Base-by-base conservation (phyloP, 2,113 vertebrate species). In the Channa argus region DNA sequence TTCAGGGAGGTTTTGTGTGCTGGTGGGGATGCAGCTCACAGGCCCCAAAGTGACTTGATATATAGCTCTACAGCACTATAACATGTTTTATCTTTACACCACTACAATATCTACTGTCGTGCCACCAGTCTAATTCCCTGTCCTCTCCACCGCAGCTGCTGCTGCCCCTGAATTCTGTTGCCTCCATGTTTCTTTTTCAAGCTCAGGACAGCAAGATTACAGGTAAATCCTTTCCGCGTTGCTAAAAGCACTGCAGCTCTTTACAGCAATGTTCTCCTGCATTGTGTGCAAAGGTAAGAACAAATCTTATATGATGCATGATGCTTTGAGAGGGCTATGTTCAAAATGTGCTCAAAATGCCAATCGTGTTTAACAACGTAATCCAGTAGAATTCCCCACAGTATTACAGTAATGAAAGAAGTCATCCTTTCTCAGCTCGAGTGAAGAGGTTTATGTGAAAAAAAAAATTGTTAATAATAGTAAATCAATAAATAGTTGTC, bases 161-260 rank as follows among this genome's bases (percentile, higher is more conserved):
- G 66, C 69, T 61, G 74, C 71, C 77, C 55, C 45, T 65, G 65
- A 77, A 85, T 81, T 77, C 43, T 79, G 83, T 63, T 36, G 15
- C 62, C 75, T 86, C 74, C 37, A 54, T 78, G 74, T 90, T 86
- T 82, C 73, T 82, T 80, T 69, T 44, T 69, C 24, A 24, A 24
- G 24, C 24, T 24, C 24, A 68, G 63, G 84, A 86, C 75, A 80
- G 77, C 6, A 41, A 86, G 86, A 92, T 91, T 91, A 89, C 85
- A 90, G 86, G 81, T 88, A 92, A 91, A 93, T 88, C 88, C 76
- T 84, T 75, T 53, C 62, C 80, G 84, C 68, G 77, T 80, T 83
- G 87, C 81, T 61, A 77, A 71, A 72, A 74, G 69, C 65, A 37
- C 74, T 33, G 12, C 36, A 45, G 63, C 64, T 80, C 60, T 66